A percentile compares a stretch with the other conserved stretches of the same genome.
Evolutionary conservation across 1,140 invertebrate genomes (phyloP).

Genomic region (Ceratina calcarata): DNA sequence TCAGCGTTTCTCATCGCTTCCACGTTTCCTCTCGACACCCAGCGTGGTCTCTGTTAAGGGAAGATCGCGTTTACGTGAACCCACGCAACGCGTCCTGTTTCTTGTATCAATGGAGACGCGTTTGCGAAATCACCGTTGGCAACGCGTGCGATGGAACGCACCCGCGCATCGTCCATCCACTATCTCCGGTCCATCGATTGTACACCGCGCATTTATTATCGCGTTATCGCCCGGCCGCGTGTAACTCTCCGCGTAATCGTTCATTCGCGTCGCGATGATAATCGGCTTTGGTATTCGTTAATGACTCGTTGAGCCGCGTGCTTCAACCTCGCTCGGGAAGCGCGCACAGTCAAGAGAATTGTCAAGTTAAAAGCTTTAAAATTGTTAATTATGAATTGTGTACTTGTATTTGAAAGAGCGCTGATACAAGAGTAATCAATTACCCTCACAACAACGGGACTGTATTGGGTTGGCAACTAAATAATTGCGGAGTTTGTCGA

Average conservation of each 20-base stretch:
- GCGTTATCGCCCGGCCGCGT: conserved; percentile 48
- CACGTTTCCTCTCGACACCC: conserved; percentile 14
- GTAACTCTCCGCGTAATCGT: conserved; percentile 22
- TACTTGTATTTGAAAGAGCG: too few relatives aligned
- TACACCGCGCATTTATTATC: conserved; percentile 56
- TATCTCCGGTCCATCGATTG: conserved; percentile 47
- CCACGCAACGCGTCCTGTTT: conserved; percentile 44
- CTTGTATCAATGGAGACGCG: conserved; percentile 37
- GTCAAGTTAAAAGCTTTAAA: too few relatives aligned
- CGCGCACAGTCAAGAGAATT: background rate
- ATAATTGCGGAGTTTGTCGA: too few relatives aligned
- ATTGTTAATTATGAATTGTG: too few relatives aligned
- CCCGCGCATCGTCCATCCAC: conserved; percentile 53
- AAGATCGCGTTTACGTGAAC: conserved; percentile 41
- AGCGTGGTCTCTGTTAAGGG: conserved; percentile 1
- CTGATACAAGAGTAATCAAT: too few relatives aligned
- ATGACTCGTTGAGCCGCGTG: background rate
- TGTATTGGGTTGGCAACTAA: too few relatives aligned
- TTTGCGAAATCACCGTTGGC: conserved; percentile 25
- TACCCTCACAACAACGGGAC: too few relatives aligned
- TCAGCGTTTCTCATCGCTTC: background rate
- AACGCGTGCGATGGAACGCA: conserved; percentile 67
- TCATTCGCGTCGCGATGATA: conserved; percentile 15
- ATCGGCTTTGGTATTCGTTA: conserved; percentile 7
- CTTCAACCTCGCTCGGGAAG: background rate